These are phyloP conservation scores for Mythimna vitellina DNA, from an alignment of 2,888 invertebrate genomes.

Conservation along the genomic window DNA sequence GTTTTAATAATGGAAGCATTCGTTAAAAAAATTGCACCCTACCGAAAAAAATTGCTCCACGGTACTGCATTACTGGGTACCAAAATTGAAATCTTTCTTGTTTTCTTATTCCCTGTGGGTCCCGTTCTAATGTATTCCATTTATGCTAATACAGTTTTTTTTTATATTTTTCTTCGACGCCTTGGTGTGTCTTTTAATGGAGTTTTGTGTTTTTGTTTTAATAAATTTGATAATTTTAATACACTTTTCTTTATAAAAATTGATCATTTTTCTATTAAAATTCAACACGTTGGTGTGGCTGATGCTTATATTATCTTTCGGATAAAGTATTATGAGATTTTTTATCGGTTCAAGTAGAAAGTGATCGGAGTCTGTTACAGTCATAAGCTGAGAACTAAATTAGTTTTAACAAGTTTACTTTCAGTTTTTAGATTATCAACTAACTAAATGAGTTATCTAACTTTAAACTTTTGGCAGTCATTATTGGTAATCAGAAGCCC, in stretches of 20 bases:
- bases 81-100: conserved; percentile 52
- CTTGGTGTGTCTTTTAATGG: conserved; percentile 66
- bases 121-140: conserved; percentile 72
- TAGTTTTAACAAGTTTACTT: conserved; percentile 20
- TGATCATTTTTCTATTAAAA: conserved; percentile 41
- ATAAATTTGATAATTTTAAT: conserved; percentile 42
- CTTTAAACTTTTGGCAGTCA: no score
- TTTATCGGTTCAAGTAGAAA: conserved; percentile 30
- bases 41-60: conserved; percentile 1
- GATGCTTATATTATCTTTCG: conserved; percentile 11
- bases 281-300: conserved; percentile 17
- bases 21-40: conserved; percentile 35
- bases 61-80: conserved; percentile 26
- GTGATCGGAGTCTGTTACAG: conserved; percentile 25
- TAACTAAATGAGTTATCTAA: no score
- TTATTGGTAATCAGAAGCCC: no score
- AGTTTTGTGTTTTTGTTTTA: conserved; percentile 57
- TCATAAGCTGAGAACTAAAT: conserved; percentile 14
- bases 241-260: conserved; percentile 35
- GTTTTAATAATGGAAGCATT: not conserved
- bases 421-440: not conserved
- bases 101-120: conserved; percentile 68
- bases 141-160: conserved; percentile 73
- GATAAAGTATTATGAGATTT: conserved; percentile 3
- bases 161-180: conserved; percentile 59